Evolutionary conservation across 2,888 invertebrate genomes (phyloP).

Genomic region (Pandemis corylana): DNA sequence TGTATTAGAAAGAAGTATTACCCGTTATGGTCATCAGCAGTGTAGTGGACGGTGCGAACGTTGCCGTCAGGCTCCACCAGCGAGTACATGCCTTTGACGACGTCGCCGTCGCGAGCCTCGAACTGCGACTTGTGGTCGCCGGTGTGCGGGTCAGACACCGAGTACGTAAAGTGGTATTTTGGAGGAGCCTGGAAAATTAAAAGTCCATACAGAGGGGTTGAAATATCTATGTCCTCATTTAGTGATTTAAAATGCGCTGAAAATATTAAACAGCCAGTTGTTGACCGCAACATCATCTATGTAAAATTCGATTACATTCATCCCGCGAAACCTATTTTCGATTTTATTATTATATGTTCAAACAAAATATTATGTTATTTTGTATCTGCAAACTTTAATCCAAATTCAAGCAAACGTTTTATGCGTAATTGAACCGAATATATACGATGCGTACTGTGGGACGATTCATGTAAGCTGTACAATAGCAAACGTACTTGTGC

Average conservation of each 20-base stretch:
- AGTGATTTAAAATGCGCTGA: too few species aligned
- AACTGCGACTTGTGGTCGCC: constrained; percentile 81
- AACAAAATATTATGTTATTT: too few species aligned
- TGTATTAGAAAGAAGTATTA: not conserved
- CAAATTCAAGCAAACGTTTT: too few species aligned
- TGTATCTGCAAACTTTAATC: too few species aligned
- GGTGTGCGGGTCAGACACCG: constrained; percentile 77
- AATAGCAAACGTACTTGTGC: not conserved
- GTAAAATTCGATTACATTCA: too few species aligned
- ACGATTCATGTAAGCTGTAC: not conserved
- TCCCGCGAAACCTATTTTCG: too few species aligned
- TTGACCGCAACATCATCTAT: too few species aligned
- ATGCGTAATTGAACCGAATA: too few species aligned
- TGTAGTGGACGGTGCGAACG: constrained; percentile 73
- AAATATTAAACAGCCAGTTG: too few species aligned
- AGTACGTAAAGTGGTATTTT: constrained; percentile 79
- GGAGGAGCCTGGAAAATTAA: constrained; percentile 66
- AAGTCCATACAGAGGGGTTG: not conserved
- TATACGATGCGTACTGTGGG: too few species aligned
- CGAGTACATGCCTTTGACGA: constrained; percentile 75
- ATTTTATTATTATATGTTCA: too few species aligned
- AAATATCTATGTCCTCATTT: not conserved
- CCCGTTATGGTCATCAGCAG: constrained; percentile 68
- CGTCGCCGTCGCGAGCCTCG: constrained; percentile 76
- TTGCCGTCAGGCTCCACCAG: constrained; percentile 78